These are phyloP conservation scores for Nysson spinosus DNA, from an alignment of 2,888 invertebrate genomes.

Conservation along the genomic window DNA sequence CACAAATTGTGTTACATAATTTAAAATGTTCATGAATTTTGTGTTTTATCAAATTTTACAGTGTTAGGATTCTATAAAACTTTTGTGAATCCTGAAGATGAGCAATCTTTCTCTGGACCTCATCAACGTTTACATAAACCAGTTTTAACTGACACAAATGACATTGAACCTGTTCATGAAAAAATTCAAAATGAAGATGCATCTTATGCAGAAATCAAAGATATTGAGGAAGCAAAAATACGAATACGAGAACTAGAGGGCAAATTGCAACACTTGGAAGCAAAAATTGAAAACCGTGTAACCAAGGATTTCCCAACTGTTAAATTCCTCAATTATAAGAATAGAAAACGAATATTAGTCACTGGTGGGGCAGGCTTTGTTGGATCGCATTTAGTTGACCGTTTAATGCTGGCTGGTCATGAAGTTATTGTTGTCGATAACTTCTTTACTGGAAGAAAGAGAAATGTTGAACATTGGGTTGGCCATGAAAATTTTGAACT, in stretches of 20 bases:
- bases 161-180: slow-evolving; percentile 16
- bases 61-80: slow-evolving; percentile 77
- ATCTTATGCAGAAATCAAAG: slow-evolving; percentile 69
- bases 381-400: slow-evolving; percentile 98
- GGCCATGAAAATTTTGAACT: slow-evolving; percentile 99
- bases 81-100: slow-evolving; percentile 72
- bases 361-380: slow-evolving; percentile 99
- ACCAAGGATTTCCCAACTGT: slow-evolving; percentile 94
- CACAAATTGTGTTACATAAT: too few species aligned
- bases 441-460: slow-evolving; percentile 97
- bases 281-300: slow-evolving; percentile 79
- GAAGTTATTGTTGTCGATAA: slow-evolving; percentile 98
- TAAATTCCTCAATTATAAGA: slow-evolving; percentile 93
- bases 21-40: background rate
- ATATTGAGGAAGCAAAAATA: slow-evolving; percentile 82
- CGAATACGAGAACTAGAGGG: slow-evolving; percentile 85
- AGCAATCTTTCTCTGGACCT: slow-evolving; percentile 52
- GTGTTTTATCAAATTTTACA: slow-evolving; percentile 54
- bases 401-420: slow-evolving; percentile 96
- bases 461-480: slow-evolving; percentile 99
- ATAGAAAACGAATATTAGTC: slow-evolving; percentile 94
- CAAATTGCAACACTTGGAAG: slow-evolving; percentile 85
- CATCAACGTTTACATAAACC: slow-evolving; percentile 33
- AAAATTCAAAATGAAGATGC: slow-evolving; percentile 44
- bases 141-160: slow-evolving; percentile 22